Conservation (phyloP, 2,888 invertebrate species). For the Tetrapedia diversipes region DNA sequence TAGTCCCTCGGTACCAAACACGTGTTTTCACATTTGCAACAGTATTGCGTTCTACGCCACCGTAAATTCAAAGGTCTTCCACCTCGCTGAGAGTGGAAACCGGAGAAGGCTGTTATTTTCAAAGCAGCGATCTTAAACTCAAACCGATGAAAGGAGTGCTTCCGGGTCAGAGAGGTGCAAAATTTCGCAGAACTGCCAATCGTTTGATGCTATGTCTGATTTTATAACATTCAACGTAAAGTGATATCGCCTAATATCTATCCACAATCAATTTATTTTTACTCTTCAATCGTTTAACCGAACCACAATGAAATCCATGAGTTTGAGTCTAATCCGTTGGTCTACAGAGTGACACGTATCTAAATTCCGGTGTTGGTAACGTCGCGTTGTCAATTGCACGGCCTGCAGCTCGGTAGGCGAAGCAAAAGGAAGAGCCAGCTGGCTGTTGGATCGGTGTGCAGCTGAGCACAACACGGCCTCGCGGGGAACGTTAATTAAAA, state of each 20-base stretch:
- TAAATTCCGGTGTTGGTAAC: slow-evolving; percentile 18
- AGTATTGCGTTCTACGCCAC: not conserved
- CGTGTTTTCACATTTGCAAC: not conserved
- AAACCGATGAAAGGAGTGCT: too few relatives aligned
- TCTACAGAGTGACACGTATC: not conserved
- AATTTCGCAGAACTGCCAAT: too few relatives aligned
- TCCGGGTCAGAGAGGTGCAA: too few relatives aligned
- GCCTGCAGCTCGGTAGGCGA: slow-evolving; percentile 31
- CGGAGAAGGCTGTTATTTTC: not conserved
- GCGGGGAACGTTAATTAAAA: slow-evolving; percentile 62
- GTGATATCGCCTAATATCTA: too few relatives aligned
- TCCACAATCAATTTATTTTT: too few relatives aligned
- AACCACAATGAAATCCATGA: too few relatives aligned
- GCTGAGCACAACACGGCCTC: slow-evolving; percentile 1
- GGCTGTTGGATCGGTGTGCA: slow-evolving; percentile 13
- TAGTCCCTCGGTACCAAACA: not conserved
- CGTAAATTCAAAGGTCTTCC: slow-evolving; percentile 13
- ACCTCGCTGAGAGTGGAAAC: not conserved
- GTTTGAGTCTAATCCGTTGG: too few relatives aligned
- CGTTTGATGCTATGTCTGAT: too few relatives aligned
- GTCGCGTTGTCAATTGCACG: slow-evolving; percentile 36
- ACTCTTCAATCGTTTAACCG: too few relatives aligned
- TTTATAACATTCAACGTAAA: too few relatives aligned
- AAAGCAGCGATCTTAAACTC: too few relatives aligned
- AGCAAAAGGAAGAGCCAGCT: slow-evolving; percentile 22